Percentiles rank a stretch among this genome's conserved stretches.
phyloP scores from a whole-genome alignment of 2,888 invertebrate species.

The Agrochola lychnidis region DNA sequence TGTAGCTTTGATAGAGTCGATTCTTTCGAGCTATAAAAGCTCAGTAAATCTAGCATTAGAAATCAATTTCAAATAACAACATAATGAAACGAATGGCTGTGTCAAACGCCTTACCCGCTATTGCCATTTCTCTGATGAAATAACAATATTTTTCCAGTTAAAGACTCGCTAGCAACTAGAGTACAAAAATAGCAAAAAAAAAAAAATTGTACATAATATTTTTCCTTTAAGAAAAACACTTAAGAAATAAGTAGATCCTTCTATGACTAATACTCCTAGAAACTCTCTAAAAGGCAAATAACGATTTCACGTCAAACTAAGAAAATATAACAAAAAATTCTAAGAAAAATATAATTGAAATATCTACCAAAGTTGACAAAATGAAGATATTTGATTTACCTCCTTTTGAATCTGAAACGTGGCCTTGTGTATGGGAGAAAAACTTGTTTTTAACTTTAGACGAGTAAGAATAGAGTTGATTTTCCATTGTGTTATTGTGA shows the following conservation, averaged over 20 bases:
- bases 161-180: not conserved
- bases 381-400: constrained; percentile 72
- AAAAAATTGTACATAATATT: not conserved
- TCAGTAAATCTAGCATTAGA: not conserved
- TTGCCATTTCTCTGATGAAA: constrained; percentile 3
- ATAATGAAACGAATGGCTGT: not conserved
- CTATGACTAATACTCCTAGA: constrained; percentile 1
- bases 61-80: not conserved
- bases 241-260: constrained; percentile 19
- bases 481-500: constrained; percentile 56
- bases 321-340: constrained; percentile 39
- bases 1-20: constrained; percentile 6
- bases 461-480: constrained; percentile 62
- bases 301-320: constrained; percentile 19
- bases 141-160: not conserved
- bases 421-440: constrained; percentile 56
- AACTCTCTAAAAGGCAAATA: constrained; percentile 31
- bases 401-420: constrained; percentile 59
- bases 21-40: constrained; percentile 10
- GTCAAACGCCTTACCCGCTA: not conserved
- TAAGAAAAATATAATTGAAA: constrained; percentile 46
- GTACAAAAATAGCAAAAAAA: not conserved
- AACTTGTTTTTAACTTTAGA: constrained; percentile 57
- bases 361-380: constrained; percentile 48
- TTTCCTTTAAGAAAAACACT: constrained; percentile 3